A percentile compares a stretch with the other conserved stretches of the same genome.
These are phyloP conservation scores for Dasypogon diadema DNA, from an alignment of 2,888 invertebrate species.

Conservation along the genomic window DNA sequence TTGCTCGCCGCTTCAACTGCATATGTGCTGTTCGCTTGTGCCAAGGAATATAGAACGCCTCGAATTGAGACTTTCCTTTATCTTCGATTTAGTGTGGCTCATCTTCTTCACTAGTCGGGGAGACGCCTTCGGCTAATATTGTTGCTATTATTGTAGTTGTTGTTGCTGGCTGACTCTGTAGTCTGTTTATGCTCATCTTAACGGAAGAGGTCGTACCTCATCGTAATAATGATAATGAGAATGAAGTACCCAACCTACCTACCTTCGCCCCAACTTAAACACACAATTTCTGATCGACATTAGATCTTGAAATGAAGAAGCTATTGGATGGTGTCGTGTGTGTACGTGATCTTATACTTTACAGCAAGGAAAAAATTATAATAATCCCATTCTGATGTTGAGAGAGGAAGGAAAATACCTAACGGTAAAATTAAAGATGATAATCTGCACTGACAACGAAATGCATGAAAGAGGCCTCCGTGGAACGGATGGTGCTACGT, in stretches of 20 bases:
- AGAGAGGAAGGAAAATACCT: conserved; percentile 40
- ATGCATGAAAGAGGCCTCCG: conserved; percentile 3
- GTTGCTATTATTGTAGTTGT: conserved; percentile 43
- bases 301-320: conserved; percentile 43
- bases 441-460: conserved; percentile 52
- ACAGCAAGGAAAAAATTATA: conserved; percentile 52
- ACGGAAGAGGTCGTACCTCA: conserved; percentile 52
- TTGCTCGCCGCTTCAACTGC: conserved; percentile 39
- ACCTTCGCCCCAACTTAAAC: conserved; percentile 22
- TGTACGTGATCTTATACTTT: conserved; percentile 45
- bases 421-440: conserved; percentile 55
- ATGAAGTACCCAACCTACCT: conserved; percentile 57
- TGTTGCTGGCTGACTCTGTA: too few species aligned
- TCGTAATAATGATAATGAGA: conserved; percentile 57
- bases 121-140: not conserved
- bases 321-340: conserved; percentile 20
- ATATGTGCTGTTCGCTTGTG: not conserved
- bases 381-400: conserved; percentile 49
- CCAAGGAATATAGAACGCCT: conserved; percentile 38
- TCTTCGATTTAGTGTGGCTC: conserved; percentile 56
- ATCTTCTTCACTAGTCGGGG: conserved; percentile 46
- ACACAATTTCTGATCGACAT: conserved; percentile 49
- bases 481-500: not conserved
- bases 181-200: conserved; percentile 52
- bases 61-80: conserved; percentile 56